Conservation (phyloP, 1,140 invertebrate genomes). For the Cephus cinctus region DNA sequence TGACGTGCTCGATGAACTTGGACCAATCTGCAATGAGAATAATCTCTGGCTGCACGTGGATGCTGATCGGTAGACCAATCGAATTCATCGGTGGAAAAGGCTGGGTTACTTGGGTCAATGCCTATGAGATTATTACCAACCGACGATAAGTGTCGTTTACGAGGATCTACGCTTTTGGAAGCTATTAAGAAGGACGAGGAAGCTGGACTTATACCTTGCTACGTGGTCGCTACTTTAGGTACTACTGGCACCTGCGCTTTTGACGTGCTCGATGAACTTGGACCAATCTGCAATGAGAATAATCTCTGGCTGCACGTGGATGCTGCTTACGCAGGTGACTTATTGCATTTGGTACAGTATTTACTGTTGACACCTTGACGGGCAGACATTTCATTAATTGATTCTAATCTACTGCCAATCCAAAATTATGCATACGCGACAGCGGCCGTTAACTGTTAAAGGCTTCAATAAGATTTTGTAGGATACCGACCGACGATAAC, state of each 20-base stretch:
- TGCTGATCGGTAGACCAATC: slow-evolving; percentile 83
- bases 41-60: too few relatives aligned
- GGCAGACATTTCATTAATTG: too few relatives aligned
- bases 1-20: too few relatives aligned
- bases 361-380: too few relatives aligned
- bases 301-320: slow-evolving; percentile 87
- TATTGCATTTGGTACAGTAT: too few relatives aligned
- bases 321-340: slow-evolving; percentile 81
- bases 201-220: slow-evolving; percentile 76
- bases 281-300: slow-evolving; percentile 73
- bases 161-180: slow-evolving; percentile 71
- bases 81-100: slow-evolving; percentile 90
- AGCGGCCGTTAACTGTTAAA: too few relatives aligned
- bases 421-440: too few relatives aligned
- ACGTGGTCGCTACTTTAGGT: slow-evolving; percentile 82
- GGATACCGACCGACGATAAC: too few relatives aligned
- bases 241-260: slow-evolving; percentile 93
- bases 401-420: too few relatives aligned
- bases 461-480: too few relatives aligned
- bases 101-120: slow-evolving; percentile 79
- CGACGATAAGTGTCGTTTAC: slow-evolving; percentile 71
- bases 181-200: slow-evolving; percentile 74
- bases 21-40: too few relatives aligned
- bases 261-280: slow-evolving; percentile 82
- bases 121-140: slow-evolving; percentile 76